Base-by-base conservation (phyloP, 2,113 vertebrate genomes). In the Pelecanus crispus region DNA sequence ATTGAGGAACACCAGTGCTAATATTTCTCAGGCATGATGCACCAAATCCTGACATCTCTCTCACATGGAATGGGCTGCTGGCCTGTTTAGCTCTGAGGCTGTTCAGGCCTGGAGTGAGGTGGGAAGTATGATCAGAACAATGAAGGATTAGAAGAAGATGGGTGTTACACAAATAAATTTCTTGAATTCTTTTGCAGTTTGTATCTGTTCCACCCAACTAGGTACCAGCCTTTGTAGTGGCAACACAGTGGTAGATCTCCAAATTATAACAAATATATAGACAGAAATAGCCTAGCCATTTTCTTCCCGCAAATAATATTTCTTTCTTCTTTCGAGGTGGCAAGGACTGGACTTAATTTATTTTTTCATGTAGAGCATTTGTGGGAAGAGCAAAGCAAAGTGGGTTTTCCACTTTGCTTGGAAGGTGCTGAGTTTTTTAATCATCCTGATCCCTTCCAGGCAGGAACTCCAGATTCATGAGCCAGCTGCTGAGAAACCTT, bases 401-500 rank as follows among this genome's bases (percentile, higher is more conserved):
- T 73, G 86, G 77, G 66, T 62, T 97, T 96, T 94, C 77, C 77
- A 87, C 86, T 96, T 94, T 91, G 83, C 91, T 96, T 81, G 86
- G 89, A 94, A 95, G 94, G 91, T 97, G 95, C 81, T 95, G 94
- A 97, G 91, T 84, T 96, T 96, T 96, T 95, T 94, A 97, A 94
- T 97, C 94, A 96, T 95, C 73, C 78, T 96, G 91, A 93, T 95
- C 91, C 95, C 89, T 95, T 96, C 92, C 86, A 96, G 95, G 91
- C 96, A 95, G 91, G 74, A 95, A 85, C 94, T 92, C 83, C 86
- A 92, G 96, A 72, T 72, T 94, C 91, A 91, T 65, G 86, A 89
- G 81, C 86, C 92, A 97, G 95, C 92, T 97, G 94, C 94, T 97
- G 94, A 94, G 92, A 97, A 97, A 96, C 95, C 94, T 96, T 94